Evolutionary conservation across 2,888 invertebrate species (phyloP).

Genomic region (Acanthosepion esculentum): DNA sequence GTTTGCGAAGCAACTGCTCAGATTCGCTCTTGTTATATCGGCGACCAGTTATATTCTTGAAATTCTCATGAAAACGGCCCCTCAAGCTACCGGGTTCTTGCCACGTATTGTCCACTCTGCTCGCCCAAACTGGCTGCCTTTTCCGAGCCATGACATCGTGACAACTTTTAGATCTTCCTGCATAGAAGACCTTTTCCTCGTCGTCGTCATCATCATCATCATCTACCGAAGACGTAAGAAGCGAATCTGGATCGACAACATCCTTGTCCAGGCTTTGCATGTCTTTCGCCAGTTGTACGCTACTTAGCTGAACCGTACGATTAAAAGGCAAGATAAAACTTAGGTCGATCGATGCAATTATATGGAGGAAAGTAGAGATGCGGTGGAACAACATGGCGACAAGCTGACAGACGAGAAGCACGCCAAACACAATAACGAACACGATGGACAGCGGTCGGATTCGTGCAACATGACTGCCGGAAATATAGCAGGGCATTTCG

Average conservation of each 20-base stretch:
- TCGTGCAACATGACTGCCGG: slow-evolving; percentile 52
- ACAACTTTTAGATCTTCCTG: background rate
- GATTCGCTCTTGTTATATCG: background rate
- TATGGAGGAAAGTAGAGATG: slow-evolving; percentile 96
- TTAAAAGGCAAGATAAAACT: slow-evolving; percentile 46
- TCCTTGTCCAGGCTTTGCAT: slow-evolving; percentile 41
- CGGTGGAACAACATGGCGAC: slow-evolving; percentile 98
- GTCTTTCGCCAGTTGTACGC: background rate
- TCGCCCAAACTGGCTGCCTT: background rate
- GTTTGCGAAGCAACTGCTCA: background rate
- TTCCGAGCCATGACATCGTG: background rate
- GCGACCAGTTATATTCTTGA: background rate
- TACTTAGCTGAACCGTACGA: background rate
- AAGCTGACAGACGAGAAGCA: slow-evolving; percentile 96
- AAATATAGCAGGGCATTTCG: slow-evolving; percentile 59
- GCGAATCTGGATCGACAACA: background rate
- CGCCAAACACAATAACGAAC: slow-evolving; percentile 97
- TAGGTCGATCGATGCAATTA: slow-evolving; percentile 87
- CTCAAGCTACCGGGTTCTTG: background rate
- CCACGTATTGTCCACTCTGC: background rate
- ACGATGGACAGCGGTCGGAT: slow-evolving; percentile 83
- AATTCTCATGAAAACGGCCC: slow-evolving; percentile 24
- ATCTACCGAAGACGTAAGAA: background rate
- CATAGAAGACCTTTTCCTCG: background rate
- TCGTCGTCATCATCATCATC: background rate